Conservation (phyloP, 2,888 invertebrate genomes). For the Hofmannophila pseudospretella region DNA sequence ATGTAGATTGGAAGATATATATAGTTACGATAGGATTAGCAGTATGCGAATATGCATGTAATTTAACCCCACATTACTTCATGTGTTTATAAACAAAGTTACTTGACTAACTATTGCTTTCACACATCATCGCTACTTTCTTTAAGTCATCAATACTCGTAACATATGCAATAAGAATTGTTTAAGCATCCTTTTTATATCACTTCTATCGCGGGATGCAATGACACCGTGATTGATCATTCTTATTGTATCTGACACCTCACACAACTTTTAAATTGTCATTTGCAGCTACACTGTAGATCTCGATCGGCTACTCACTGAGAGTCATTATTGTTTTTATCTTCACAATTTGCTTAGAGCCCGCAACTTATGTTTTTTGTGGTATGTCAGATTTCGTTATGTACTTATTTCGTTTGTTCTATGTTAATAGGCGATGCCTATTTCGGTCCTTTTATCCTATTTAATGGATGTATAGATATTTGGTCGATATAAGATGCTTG, state of each 20-base stretch:
- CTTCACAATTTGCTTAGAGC: conserved; percentile 43
- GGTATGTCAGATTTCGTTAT: conserved; percentile 33
- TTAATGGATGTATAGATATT: conserved; percentile 56
- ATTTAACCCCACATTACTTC: conserved; percentile 64
- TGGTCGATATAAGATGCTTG: conserved; percentile 35
- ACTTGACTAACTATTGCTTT: conserved; percentile 69
- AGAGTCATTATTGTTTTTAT: conserved; percentile 29
- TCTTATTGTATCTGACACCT: conserved; percentile 11
- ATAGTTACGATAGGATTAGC: conserved; percentile 55
- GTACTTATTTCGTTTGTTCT: conserved; percentile 26
- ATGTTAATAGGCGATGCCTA: conserved; percentile 39
- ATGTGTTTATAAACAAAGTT: conserved; percentile 78
- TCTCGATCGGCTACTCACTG: conserved; percentile 21
- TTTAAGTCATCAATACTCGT: conserved; percentile 17
- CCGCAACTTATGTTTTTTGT: conserved; percentile 33
- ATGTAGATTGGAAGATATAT: conserved; percentile 46
- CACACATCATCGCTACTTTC: conserved; percentile 45
- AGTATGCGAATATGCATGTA: conserved; percentile 66
- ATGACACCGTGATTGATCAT: too few species aligned
- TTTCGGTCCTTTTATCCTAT: conserved; percentile 48
- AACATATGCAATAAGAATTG: conserved; percentile 44
- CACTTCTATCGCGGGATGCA: conserved; percentile 17
- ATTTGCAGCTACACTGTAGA: conserved; percentile 31
- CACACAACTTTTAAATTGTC: conserved; percentile 8
- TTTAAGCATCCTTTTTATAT: conserved; percentile 20